A percentile compares a stretch with the other conserved stretches of the same genome.
phyloP scores from a whole-genome alignment of 2,113 vertebrate species.

The Gasterosteus aculeatus region DNA sequence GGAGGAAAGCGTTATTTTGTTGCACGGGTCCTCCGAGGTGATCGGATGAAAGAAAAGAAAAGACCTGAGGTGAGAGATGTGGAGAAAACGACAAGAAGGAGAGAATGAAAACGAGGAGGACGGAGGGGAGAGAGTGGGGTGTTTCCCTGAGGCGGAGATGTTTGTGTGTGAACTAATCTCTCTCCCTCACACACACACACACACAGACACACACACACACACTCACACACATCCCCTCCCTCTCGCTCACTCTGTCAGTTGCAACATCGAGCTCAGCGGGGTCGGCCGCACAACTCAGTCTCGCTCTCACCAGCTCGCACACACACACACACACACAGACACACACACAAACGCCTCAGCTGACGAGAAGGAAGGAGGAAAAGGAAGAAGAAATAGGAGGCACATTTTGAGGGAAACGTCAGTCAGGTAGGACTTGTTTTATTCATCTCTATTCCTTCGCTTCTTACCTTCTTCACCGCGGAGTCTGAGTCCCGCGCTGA shows the following conservation, averaged over 20 bases:
- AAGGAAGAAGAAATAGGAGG: not conserved
- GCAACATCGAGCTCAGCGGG: conserved; percentile 53
- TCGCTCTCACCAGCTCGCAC: conserved; percentile 16
- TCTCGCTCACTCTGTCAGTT: conserved; percentile 57
- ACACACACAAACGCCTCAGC: conserved; percentile 42
- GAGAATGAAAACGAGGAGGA: conserved; percentile 2
- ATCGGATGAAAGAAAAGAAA: conserved; percentile 39
- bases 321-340: conserved; percentile 2
- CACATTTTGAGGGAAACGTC: conserved; percentile 6
- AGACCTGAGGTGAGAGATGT: conserved; percentile 36
- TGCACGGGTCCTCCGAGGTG: conserved; percentile 37
- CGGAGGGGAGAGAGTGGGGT: conserved; percentile 43
- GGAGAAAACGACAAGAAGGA: conserved; percentile 33
- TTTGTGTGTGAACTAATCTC: conserved; percentile 62
- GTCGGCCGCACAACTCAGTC: conserved; percentile 70
- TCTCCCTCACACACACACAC: conserved; percentile 16
- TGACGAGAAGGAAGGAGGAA: conserved; percentile 1
- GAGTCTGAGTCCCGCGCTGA: not conserved
- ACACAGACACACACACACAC: conserved; percentile 33
- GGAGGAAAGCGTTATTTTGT: conserved; percentile 21
- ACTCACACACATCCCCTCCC: conserved; percentile 22
- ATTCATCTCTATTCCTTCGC: not conserved
- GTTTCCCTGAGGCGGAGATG: conserved; percentile 65
- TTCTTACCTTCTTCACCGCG: not conserved
- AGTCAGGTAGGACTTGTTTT: conserved; percentile 55